These are phyloP conservation scores for Hetaerina titia DNA, from an alignment of 2,888 invertebrate species.

Conservation along the genomic window DNA sequence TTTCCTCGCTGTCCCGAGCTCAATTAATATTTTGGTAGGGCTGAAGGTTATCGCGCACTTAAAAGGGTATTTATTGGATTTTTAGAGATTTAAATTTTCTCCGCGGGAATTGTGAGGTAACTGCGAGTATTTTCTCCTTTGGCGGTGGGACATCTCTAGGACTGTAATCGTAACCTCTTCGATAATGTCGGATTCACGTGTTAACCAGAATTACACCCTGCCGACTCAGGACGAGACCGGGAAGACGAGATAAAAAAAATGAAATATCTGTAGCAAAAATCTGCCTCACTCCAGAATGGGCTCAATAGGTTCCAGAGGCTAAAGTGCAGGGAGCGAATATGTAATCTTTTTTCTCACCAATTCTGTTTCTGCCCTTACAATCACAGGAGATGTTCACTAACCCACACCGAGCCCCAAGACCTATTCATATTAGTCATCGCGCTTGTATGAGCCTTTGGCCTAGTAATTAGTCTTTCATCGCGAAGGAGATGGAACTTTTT, in stretches of 20 bases:
- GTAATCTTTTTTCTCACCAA: neutral
- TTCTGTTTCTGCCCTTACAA: neutral
- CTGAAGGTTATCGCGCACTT: neutral
- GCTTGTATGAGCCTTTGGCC: neutral
- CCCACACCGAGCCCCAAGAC: neutral
- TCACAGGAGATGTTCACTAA: neutral
- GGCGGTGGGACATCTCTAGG: neutral
- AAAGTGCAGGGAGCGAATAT: neutral
- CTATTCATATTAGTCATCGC: neutral
- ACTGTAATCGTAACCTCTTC: neutral
- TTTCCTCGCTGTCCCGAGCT: neutral
- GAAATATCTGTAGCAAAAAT: no score
- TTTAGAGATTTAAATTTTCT: neutral
- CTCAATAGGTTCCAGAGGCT: neutral
- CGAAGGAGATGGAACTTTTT: no score
- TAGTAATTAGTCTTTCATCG: no score
- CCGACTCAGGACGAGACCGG: neutral
- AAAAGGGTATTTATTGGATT: neutral
- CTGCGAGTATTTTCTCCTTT: neutral
- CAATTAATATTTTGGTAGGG: slow-evolving; percentile 1
- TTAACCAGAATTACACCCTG: neutral
- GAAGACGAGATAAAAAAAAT: no score
- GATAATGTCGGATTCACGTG: no score
- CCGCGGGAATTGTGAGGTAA: neutral
- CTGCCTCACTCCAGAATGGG: no score